Evolutionary conservation across 2,797 vertebrate genomes (phyloP).

Genomic region (Phalloptychus januarius): DNA sequence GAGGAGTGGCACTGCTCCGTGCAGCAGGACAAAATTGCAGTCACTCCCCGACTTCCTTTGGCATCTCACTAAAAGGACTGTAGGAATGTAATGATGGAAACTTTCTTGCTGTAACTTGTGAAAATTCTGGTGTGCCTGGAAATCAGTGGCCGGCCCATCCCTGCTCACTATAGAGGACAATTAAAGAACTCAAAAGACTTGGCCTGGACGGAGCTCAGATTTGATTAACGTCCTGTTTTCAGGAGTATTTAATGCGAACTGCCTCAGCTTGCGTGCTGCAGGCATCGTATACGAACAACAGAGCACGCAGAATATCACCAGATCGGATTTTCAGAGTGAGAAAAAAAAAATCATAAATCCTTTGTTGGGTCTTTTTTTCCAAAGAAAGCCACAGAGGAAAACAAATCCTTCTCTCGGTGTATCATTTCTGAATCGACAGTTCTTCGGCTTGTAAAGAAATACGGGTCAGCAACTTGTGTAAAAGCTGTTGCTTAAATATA

Average conservation of each 20-base stretch:
- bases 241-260: slow-evolving; percentile 24
- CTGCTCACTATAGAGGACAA: background rate
- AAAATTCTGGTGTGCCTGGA: background rate
- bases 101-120: background rate
- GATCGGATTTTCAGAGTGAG: slow-evolving; percentile 74
- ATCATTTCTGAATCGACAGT: slow-evolving; percentile 72
- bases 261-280: slow-evolving; percentile 28
- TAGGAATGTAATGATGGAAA: background rate
- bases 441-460: slow-evolving; percentile 57
- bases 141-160: background rate
- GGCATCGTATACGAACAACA: slow-evolving; percentile 26
- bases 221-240: slow-evolving; percentile 23
- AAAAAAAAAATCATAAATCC: slow-evolving; percentile 71
- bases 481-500: slow-evolving; percentile 47
- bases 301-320: slow-evolving; percentile 69
- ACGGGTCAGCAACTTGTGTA: slow-evolving; percentile 55
- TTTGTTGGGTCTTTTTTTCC: slow-evolving; percentile 74
- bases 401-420: slow-evolving; percentile 69
- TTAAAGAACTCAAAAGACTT: background rate
- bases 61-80: background rate
- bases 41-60: background rate
- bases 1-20: background rate
- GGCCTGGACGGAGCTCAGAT: slow-evolving; percentile 14
- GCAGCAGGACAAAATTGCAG: background rate
- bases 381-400: slow-evolving; percentile 74